Percentiles rank a stretch among this genome's conserved stretches.
phyloP scores from a whole-genome alignment of 2,113 vertebrate species.

The Promerops cafer region DNA sequence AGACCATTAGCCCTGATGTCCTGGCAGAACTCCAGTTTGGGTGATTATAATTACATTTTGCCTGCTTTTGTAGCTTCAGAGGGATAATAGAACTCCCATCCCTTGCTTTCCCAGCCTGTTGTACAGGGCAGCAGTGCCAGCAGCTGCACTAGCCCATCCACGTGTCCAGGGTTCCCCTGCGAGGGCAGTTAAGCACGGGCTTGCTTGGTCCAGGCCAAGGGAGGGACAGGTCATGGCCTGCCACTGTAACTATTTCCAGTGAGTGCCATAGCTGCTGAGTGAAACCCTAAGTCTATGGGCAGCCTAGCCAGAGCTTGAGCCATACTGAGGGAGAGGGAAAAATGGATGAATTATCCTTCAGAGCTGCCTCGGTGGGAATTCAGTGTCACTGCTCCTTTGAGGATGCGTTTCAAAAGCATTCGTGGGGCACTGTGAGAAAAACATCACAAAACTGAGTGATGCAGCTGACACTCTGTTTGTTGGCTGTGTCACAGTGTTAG shows the following conservation, averaged over 20 bases:
- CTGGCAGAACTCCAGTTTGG: conserved; percentile 54
- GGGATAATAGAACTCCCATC: background rate
- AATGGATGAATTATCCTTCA: background rate
- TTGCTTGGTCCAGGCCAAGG: background rate
- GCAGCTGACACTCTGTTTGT: background rate
- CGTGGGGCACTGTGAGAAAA: background rate
- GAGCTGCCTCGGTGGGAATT: background rate
- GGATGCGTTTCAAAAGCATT: background rate
- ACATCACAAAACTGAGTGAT: background rate
- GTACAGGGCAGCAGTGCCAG: background rate
- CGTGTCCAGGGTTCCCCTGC: background rate
- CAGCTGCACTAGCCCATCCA: background rate
- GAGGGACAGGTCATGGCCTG: background rate
- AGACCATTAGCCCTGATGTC: conserved; percentile 47
- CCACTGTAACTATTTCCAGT: background rate
- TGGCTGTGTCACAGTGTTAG: background rate
- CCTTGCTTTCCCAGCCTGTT: background rate
- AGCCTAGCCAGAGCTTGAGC: background rate
- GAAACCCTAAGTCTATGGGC: background rate
- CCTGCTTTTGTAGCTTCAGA: conserved; percentile 6
- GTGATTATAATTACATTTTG: conserved; percentile 49
- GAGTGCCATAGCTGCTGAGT: background rate
- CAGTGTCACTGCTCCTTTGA: background rate
- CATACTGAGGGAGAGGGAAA: background rate
- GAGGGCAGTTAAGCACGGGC: rapidly evolving